Conservation (phyloP, 2,797 vertebrate genomes). For the Amblyopsis hoosieri region DNA sequence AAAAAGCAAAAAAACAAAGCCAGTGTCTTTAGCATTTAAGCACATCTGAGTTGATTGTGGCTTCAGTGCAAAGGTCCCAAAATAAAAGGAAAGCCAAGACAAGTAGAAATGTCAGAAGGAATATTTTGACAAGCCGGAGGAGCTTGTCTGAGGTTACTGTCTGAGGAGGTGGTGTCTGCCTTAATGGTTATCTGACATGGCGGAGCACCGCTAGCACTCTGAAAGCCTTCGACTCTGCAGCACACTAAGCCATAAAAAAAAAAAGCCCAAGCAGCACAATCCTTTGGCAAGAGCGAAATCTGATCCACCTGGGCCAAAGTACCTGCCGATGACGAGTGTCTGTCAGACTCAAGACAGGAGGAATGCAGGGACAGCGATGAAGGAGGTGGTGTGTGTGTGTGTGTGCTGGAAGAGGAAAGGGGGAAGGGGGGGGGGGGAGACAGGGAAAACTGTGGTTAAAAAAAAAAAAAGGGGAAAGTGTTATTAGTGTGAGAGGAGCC, state of each 20-base stretch:
- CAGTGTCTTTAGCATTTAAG: neutral
- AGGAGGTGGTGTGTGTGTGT: conserved; percentile 1
- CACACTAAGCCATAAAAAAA: conserved; percentile 58
- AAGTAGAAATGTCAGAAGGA: conserved; percentile 8
- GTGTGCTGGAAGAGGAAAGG: neutral
- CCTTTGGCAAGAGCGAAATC: conserved; percentile 62
- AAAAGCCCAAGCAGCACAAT: conserved; percentile 66
- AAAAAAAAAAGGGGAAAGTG: conserved; percentile 29
- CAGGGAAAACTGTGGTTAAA: conserved; percentile 5
- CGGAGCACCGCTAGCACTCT: conserved; percentile 40
- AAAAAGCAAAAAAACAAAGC: neutral
- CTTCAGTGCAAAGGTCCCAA: conserved; percentile 23
- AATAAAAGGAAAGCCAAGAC: conserved; percentile 15
- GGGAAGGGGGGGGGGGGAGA: conserved; percentile 30
- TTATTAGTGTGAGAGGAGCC: conserved; percentile 6
- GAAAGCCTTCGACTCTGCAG: conserved; percentile 57
- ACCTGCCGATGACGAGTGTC: conserved; percentile 74
- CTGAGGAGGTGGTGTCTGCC: conserved; percentile 26
- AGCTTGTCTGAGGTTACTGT: conserved; percentile 39
- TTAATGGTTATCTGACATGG: conserved; percentile 55
- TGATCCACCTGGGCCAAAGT: conserved; percentile 69
- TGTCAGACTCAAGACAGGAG: conserved; percentile 65
- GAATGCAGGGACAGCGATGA: conserved; percentile 45
- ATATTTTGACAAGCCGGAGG: conserved; percentile 15
- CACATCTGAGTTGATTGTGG: neutral